Base-by-base conservation (phyloP, 2,888 invertebrate species). In the Dasysyrphus tricinctus region DNA sequence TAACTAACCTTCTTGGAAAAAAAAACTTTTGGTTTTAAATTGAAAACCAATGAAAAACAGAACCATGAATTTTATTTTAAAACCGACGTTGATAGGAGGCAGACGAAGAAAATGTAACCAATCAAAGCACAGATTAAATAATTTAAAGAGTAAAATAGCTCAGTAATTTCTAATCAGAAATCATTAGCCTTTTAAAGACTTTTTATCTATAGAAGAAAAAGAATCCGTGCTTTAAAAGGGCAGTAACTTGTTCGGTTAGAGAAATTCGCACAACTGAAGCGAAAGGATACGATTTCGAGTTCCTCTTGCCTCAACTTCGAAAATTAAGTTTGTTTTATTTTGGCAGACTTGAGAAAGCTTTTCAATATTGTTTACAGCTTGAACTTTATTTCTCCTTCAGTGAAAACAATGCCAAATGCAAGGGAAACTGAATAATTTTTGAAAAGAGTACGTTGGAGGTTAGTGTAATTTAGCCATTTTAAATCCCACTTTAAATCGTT, bases 201-300 rank as follows among this genome's bases (percentile, higher is more conserved):
- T n/a, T 74, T 61, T 70, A 51, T 74, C 65, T 59, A 59, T 57
- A 65, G 74, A n/a, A 63, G 56, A 73, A 39, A 70, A 75, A 85
- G 51, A 78, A 72, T 75, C 74, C 44, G 81, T 70, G 51, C 61
- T 14, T 70, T 29, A 9, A 73, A 49, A 34, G 56, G 59, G 56
- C 59, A 75, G 39, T 34, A 67, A 79, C 74, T 77, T 78, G 72
- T 72, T 70, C 81, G 81, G 65, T 78, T 67, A 47, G 54, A 79
- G 81, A 81, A 78, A 74, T 86, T 81, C 74, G 75, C 81, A 86
- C 77, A 86, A 86, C 86, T 86, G 47, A 85, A 44, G 32, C 75
- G 67, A 54, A 80, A 81, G 80, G 85, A 86, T 79, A 61, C 63
- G 29, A 49, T 54, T 42, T 54, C 24, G 63, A 63, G 69, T 63